Evolutionary conservation across 2,113 vertebrate species (phyloP).

Genomic region (Periophthalmus modestus): DNA sequence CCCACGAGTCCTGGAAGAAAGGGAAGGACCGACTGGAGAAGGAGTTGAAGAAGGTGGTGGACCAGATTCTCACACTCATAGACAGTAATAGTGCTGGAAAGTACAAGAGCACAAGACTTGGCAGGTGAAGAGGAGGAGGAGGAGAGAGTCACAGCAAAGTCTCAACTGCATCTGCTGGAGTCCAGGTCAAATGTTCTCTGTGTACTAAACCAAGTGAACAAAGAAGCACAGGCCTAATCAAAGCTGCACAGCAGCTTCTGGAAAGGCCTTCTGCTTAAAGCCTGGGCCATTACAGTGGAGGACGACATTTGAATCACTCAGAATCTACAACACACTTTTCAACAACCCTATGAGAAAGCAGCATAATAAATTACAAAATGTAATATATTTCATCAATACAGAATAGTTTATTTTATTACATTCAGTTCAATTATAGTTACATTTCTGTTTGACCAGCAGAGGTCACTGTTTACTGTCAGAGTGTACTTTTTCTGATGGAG

Average conservation of each 20-base stretch:
- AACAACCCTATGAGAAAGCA: no score
- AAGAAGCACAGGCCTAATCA: no score
- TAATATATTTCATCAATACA: no score
- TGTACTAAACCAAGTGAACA: not conserved
- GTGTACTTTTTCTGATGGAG: not conserved
- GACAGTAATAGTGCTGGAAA: not conserved
- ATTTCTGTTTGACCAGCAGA: slow-evolving; percentile 56
- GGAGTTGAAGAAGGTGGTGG: not conserved
- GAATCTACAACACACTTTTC: no score
- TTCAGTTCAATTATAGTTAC: not conserved
- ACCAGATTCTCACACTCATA: not conserved
- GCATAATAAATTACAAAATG: no score
- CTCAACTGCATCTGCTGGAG: not conserved
- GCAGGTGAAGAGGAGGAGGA: not conserved
- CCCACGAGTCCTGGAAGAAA: not conserved
- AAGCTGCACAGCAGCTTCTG: not conserved
- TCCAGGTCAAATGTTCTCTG: not conserved
- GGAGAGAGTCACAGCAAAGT: not conserved
- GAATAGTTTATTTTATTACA: not conserved
- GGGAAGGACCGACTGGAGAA: no score
- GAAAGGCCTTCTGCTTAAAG: not conserved
- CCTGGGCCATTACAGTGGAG: not conserved
- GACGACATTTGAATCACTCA: not conserved
- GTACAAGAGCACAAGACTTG: not conserved
- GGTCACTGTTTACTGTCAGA: slow-evolving; percentile 48